These are phyloP conservation scores for Panagrolaimus sp. DNA, from an alignment of 1,140 invertebrate genomes.

Conservation along the genomic window DNA sequence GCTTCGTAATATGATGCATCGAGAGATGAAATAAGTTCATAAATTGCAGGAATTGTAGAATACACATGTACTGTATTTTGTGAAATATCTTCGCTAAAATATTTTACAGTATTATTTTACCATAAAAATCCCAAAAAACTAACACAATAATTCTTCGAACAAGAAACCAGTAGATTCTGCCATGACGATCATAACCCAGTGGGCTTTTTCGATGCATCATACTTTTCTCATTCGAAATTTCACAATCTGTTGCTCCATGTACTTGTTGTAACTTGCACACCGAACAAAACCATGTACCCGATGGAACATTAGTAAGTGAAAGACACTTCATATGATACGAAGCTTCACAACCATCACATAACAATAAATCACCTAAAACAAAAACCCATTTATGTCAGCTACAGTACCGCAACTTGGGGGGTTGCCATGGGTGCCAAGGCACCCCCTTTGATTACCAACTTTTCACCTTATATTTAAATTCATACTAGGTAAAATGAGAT, in stretches of 20 bases:
- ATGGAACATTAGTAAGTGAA: slow-evolving; percentile 25
- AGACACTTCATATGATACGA: slow-evolving; percentile 40
- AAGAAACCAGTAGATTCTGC: slow-evolving; percentile 46
- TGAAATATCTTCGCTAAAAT: slow-evolving; percentile 37
- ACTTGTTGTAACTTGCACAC: slow-evolving; percentile 35
- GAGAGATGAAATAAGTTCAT: slow-evolving; percentile 30
- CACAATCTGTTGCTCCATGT: slow-evolving; percentile 35
- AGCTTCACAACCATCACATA: slow-evolving; percentile 47
- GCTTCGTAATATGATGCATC: slow-evolving; percentile 36
- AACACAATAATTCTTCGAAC: slow-evolving; percentile 44
- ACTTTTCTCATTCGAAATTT: slow-evolving; percentile 27
- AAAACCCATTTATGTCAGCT: too few species aligned
- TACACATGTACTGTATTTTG: slow-evolving; percentile 42
- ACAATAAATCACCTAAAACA: slow-evolving; percentile 23
- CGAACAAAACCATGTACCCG: slow-evolving; percentile 32
- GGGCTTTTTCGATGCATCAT: slow-evolving; percentile 22
- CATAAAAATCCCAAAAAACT: slow-evolving; percentile 20
- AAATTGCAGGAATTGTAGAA: slow-evolving; percentile 43
- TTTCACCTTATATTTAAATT: too few species aligned
- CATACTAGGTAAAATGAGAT: too few species aligned
- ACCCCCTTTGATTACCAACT: too few species aligned
- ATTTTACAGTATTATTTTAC: too few species aligned
- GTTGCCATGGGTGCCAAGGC: too few species aligned
- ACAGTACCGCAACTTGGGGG: too few species aligned
- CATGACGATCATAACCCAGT: slow-evolving; percentile 43